phyloP scores from a whole-genome alignment of 1,140 invertebrate genomes.

The Pteromalus puparum region DNA sequence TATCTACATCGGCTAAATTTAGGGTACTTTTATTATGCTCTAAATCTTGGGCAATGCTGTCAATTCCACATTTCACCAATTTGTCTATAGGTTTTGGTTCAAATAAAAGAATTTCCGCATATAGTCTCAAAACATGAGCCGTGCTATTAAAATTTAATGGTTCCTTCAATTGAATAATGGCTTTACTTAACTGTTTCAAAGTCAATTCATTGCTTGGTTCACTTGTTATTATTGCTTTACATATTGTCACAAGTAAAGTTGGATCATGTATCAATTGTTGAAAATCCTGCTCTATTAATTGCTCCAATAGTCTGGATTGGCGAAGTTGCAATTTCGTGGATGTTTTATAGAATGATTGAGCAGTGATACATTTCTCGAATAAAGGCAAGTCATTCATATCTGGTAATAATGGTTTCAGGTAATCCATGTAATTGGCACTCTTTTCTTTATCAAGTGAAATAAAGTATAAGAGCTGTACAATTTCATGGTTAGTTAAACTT shows the following conservation, averaged over 20 bases:
- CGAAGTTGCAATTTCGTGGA: slow-evolving; percentile 30
- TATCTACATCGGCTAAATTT: slow-evolving; percentile 54
- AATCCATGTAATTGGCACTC: slow-evolving; percentile 21
- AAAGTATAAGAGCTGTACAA: slow-evolving; percentile 51
- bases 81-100: slow-evolving; percentile 33
- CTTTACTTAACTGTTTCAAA: slow-evolving; percentile 51
- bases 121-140: slow-evolving; percentile 52
- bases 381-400: slow-evolving; percentile 48
- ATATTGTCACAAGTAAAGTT: slow-evolving; percentile 48
- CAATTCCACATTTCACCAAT: slow-evolving; percentile 42
- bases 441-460: slow-evolving; percentile 44
- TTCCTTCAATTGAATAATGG: slow-evolving; percentile 30
- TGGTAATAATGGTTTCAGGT: slow-evolving; percentile 46
- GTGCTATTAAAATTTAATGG: slow-evolving; percentile 37
- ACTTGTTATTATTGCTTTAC: slow-evolving; percentile 53
- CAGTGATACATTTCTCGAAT: slow-evolving; percentile 53
- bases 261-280: slow-evolving; percentile 44
- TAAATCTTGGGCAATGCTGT: neutral
- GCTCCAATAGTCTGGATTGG: slow-evolving; percentile 45
- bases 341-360: slow-evolving; percentile 51
- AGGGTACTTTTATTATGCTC: neutral
- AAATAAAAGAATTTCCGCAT: slow-evolving; percentile 44
- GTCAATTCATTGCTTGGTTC: slow-evolving; percentile 28
- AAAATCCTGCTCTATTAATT: slow-evolving; percentile 45
- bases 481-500: slow-evolving; percentile 36